These are phyloP conservation scores for Remorina albescens DNA, from an alignment of 2,797 vertebrate genomes.

Conservation along the genomic window DNA sequence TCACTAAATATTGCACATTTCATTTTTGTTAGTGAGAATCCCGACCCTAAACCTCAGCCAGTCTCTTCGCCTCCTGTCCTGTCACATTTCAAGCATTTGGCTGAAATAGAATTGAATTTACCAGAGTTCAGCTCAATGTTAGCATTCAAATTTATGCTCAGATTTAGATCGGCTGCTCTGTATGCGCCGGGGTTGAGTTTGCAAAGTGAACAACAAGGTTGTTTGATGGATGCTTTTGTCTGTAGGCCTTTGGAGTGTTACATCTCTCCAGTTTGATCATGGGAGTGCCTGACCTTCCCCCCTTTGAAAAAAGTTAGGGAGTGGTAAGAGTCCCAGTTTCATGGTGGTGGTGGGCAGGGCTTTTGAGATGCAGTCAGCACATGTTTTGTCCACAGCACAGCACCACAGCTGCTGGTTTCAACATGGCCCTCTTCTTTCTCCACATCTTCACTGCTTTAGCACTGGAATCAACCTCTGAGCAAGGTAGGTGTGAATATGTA, in stretches of 20 bases:
- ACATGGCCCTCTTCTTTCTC: constrained; percentile 40
- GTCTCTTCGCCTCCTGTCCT: too few relatives aligned
- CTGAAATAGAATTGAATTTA: not conserved
- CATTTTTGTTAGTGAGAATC: not conserved
- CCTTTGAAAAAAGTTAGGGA: not conserved
- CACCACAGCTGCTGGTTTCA: constrained; percentile 60
- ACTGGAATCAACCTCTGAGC: constrained; percentile 31
- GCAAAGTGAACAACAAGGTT: not conserved
- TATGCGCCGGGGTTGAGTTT: not conserved
- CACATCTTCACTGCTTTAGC: constrained; percentile 22
- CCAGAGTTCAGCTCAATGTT: not conserved
- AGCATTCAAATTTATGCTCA: too few relatives aligned
- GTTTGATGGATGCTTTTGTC: not conserved
- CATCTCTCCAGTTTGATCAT: not conserved
- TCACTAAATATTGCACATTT: not conserved
- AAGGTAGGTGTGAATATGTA: constrained; percentile 46
- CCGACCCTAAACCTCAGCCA: too few relatives aligned
- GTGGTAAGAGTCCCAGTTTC: constrained; percentile 1
- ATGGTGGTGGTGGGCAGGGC: constrained; percentile 58
- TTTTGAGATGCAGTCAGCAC: constrained; percentile 43
- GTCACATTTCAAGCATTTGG: too few relatives aligned
- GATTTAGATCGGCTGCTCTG: too few relatives aligned
- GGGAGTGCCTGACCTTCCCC: not conserved
- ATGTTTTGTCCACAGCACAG: constrained; percentile 61
- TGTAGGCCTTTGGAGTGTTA: not conserved